Base-by-base conservation (phyloP, 2,888 invertebrate genomes). In the Ecliptopera silaceata region DNA sequence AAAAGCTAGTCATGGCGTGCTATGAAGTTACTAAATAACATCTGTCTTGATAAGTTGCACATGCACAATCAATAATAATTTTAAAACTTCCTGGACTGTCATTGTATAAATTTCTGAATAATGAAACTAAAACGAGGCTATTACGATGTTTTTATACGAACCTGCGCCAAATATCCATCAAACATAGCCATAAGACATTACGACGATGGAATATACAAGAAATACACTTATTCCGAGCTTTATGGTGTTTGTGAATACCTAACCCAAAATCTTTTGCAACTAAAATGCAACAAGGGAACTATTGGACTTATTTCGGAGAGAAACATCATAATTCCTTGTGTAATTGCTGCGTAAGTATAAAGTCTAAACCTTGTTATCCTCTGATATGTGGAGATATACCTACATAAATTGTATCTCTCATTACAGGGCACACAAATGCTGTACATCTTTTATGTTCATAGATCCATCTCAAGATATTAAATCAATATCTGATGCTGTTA, bases 271-370 rank as follows among this genome's bases (percentile, higher is more conserved):
- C 72, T 92, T 41, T 84, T 83, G 53, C 85, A 84, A 60, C 56
- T 86, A 1, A 71, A 80, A 64, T 84, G 81, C 65, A 80, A 73
- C 22, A 86, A 77, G 61, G 85, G 88, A 20, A 71, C 84, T 44
- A 82, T 93, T 66, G 93, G 92, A 36, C 70, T 93, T 42, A 72
- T 89, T 45, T 88, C 92, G 51, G 81, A 85, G 41, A 91, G 92
- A 66, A 92, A 92, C 72, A 73, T 88, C 41, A 82, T 91, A 45
- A 83, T 93, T 66, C 93, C 93, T 34, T 87, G 92, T 63, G 74
- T 93, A 56, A 84, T 93, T 64, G 86, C 93, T 29, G 92, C 93
- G 93, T 93, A 84, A 86, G 90, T 86, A 61, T 10, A 20, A 15
- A 13, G 13, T 5, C 34, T 8, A 36, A 3, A 36, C 36, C 10